A percentile compares a stretch with the other conserved stretches of the same genome.
phyloP scores from a whole-genome alignment of 2,797 vertebrate genomes.

The Pampus argenteus region DNA sequence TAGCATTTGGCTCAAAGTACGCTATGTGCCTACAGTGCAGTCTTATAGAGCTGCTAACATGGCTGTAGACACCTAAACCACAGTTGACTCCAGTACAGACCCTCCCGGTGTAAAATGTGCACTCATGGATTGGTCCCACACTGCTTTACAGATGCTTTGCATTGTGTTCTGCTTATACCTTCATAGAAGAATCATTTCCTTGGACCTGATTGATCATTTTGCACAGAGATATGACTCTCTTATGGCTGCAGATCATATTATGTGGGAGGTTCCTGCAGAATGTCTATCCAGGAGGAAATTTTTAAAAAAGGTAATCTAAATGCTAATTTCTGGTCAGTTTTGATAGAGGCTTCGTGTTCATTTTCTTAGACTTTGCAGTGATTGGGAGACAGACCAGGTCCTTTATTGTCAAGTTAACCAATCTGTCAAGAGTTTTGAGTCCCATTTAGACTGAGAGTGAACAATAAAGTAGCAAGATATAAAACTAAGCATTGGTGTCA shows the following conservation, averaged over 20 bases:
- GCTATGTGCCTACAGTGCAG: too few relatives aligned
- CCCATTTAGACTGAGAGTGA: neutral
- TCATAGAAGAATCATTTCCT: slow-evolving; percentile 27
- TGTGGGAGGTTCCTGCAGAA: slow-evolving; percentile 24
- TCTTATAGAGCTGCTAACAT: too few relatives aligned
- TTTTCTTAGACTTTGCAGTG: slow-evolving; percentile 39
- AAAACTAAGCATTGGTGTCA: neutral
- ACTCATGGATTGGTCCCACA: neutral
- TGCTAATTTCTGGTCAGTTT: slow-evolving; percentile 54
- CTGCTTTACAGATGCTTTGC: slow-evolving; percentile 10
- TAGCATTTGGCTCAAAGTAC: too few relatives aligned
- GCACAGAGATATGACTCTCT: slow-evolving; percentile 40
- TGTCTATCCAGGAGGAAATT: slow-evolving; percentile 31
- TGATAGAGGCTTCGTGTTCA: slow-evolving; percentile 27
- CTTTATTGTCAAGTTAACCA: slow-evolving; percentile 21
- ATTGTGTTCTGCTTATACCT: slow-evolving; percentile 12
- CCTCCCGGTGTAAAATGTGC: neutral
- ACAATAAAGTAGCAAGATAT: neutral
- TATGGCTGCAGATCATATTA: slow-evolving; percentile 27
- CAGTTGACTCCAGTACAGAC: neutral
- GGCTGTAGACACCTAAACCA: neutral
- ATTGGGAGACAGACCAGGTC: neutral
- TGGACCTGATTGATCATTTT: slow-evolving; percentile 35
- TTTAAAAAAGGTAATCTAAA: slow-evolving; percentile 54
- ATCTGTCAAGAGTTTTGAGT: slow-evolving; percentile 9